Evolutionary conservation across 2,888 invertebrate genomes (phyloP), one percentile per base, ranked within the genome.

Genomic region (Limenitis camilla): DNA sequence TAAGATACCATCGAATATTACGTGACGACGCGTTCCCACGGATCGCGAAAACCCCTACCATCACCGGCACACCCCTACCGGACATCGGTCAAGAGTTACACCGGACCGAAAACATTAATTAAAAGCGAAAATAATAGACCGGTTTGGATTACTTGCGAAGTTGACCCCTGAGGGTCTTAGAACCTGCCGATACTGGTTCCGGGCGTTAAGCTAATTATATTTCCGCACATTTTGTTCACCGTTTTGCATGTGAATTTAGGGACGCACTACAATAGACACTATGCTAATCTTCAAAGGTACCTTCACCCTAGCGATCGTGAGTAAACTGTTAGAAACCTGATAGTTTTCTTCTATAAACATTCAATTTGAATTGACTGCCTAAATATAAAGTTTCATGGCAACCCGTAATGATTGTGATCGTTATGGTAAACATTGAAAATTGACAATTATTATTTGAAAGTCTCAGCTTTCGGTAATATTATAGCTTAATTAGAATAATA

Each of bases 131-230:
- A 77, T 75, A 66, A 71, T 66, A 66, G 68, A 82, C 84, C 81
- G 78, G 83, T 82, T 78, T 63, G 62, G 64, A 61, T 63, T 62
- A 51, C 59, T 67, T 69, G 68, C 60, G 75, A 76, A 77, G 78
- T 76, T 79, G 73, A 74, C 72, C 68, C 66, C 61, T 65, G 75
- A 76, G 80, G 19, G 19, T 59, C 80, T 65, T 62, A 64, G 65
- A 35, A 64, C 63, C 68, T 66, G 66, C 63, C 59, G 56, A 64
- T 65, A 61, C 65, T 44, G 62, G 63, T 64, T 62, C 62, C 63
- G 61, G 68, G 71, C 68, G 72, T 70, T 78, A 78, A 81, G 81
- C 85, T 86, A 87, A 88, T 88, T 88, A 87, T 87, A 78, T 82
- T 81, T 84, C 82, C 78, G 80, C 87, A 85, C 86, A 83, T 84